These are phyloP conservation scores for Enteromius viviparus DNA, from an alignment of 2,797 vertebrate species.

Conservation along the genomic window DNA sequence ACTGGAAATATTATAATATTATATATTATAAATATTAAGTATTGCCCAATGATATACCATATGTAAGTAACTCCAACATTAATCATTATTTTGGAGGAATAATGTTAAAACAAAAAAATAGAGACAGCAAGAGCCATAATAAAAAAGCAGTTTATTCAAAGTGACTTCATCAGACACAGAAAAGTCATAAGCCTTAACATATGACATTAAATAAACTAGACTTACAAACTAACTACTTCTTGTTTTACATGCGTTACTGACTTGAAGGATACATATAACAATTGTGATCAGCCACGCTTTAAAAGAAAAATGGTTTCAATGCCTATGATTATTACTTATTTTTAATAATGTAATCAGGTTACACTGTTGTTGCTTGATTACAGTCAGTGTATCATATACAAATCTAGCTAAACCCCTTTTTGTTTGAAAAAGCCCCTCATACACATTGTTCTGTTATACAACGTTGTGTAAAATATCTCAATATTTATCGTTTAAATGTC, in stretches of 20 bases:
- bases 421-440: not conserved
- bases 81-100: not conserved
- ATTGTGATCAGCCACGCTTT: not conserved
- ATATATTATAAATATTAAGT: not conserved
- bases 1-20: not conserved
- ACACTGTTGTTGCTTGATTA: not conserved
- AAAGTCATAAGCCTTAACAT: not conserved
- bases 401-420: not conserved
- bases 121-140: not conserved
- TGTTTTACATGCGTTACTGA: not conserved
- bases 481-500: not conserved
- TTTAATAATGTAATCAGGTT: not conserved
- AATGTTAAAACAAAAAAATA: not conserved
- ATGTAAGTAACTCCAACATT: not conserved
- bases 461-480: not conserved
- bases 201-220: not conserved
- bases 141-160: not conserved
- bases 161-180: not conserved
- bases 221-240: not conserved
- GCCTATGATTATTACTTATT: not conserved
- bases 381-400: not conserved
- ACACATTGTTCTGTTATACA: not conserved
- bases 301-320: not conserved
- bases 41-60: not conserved
- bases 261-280: not conserved